Percentiles rank a stretch among this genome's conserved stretches.
These are phyloP conservation scores for Pachyseris speciosa DNA, from an alignment of 64 coral and sea anemone species.

Conservation along the genomic window DNA sequence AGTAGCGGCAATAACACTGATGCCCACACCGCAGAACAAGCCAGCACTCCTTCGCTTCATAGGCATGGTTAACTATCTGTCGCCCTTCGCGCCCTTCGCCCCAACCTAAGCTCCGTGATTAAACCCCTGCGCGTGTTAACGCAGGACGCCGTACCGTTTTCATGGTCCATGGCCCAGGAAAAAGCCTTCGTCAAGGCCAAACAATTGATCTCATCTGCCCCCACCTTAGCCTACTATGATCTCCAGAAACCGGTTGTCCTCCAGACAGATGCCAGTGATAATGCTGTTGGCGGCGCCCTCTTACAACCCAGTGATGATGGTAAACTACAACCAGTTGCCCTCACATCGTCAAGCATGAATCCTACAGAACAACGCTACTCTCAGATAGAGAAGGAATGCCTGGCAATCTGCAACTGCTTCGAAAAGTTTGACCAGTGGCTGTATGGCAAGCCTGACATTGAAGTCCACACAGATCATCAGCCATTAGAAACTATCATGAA, in stretches of 20 bases:
- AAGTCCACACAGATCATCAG: slow-evolving; percentile 48
- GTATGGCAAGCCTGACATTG: slow-evolving; percentile 23
- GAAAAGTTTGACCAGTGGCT: slow-evolving; percentile 78
- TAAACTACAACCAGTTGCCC: slow-evolving; percentile 54
- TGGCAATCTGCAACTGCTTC: slow-evolving; percentile 62
- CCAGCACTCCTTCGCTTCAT: slow-evolving; percentile 54
- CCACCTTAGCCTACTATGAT: slow-evolving; percentile 52
- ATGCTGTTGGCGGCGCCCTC: neutral
- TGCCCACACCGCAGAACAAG: slow-evolving; percentile 42
- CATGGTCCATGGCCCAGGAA: slow-evolving; percentile 51
- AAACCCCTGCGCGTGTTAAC: slow-evolving; percentile 18
- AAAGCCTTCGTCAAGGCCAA: slow-evolving; percentile 74
- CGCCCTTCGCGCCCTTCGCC: slow-evolving; percentile 32
- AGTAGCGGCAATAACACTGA: slow-evolving; percentile 44
- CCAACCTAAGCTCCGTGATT: slow-evolving; percentile 20
- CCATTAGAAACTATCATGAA: slow-evolving; percentile 55
- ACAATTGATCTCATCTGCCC: slow-evolving; percentile 59
- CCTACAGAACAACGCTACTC: slow-evolving; percentile 53
- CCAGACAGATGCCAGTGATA: slow-evolving; percentile 20
- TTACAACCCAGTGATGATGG: slow-evolving; percentile 61
- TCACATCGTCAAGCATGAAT: slow-evolving; percentile 13
- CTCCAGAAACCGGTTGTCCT: slow-evolving; percentile 45
- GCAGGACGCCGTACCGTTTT: slow-evolving; percentile 17
- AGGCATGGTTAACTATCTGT: slow-evolving; percentile 58
- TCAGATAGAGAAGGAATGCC: slow-evolving; percentile 53